A percentile compares a stretch with the other conserved stretches of the same genome.
phyloP scores from a whole-genome alignment of 2,888 invertebrate species.

The Rhogogaster chlorosoma region DNA sequence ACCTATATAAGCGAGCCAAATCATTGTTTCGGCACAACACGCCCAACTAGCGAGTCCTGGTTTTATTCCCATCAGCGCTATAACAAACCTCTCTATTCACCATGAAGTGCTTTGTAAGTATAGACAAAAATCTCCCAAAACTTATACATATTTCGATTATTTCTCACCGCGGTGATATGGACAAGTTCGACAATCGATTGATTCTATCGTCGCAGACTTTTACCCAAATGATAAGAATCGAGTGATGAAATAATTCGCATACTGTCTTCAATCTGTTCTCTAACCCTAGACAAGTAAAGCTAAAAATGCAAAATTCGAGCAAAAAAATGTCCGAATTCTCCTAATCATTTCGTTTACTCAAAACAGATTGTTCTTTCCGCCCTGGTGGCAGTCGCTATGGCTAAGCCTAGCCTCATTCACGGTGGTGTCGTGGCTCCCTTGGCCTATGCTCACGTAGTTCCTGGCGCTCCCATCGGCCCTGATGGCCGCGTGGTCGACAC shows the following conservation, averaged over 20 bases:
- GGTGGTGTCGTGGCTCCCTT: conserved; percentile 18
- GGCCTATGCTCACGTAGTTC: conserved; percentile 44
- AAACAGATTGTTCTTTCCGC: conserved; percentile 62
- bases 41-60: conserved; percentile 49
- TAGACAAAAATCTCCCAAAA: neutral
- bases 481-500: conserved; percentile 57
- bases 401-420: conserved; percentile 58
- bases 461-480: conserved; percentile 43
- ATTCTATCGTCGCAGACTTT: neutral
- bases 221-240: neutral
- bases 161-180: neutral
- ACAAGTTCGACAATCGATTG: neutral
- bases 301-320: no score
- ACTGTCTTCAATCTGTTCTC: no score
- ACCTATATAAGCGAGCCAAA: conserved; percentile 45
- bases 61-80: conserved; percentile 47
- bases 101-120: conserved; percentile 51
- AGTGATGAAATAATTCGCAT: neutral
- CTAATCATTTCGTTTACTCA: conserved; percentile 11
- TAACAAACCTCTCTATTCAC: conserved; percentile 25
- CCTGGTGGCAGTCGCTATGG: conserved; percentile 63
- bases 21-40: conserved; percentile 49
- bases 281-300: no score
- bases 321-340: no score
- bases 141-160: neutral